Evolutionary conservation across 2,888 invertebrate species (phyloP), one percentile per base, ranked within the genome.

Genomic region (Lathronympha strigana): DNA sequence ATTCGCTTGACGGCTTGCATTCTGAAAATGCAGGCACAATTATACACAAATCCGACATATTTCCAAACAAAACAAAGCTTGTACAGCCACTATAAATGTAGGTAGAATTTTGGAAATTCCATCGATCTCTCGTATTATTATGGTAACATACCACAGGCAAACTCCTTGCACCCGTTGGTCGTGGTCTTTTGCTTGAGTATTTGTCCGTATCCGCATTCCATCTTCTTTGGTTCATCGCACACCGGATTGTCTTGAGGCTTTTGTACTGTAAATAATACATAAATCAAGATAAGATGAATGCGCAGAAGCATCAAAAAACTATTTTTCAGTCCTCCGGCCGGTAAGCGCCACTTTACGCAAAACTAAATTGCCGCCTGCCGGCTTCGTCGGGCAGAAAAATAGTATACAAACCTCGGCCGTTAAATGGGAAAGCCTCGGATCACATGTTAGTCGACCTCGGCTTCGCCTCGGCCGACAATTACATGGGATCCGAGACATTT

Each of bases 1-100:
- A 97, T 69, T 96, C 94, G 47, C 94, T 94, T 4, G 90, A 82
- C 0, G 96, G 95, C 76, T 94, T 94, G 77, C 97, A 97, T 87
- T 95, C 96, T 95, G 72, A 4, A 5, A 1, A 55, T 38, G 19
- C 53, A 23, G 13, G 17, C 0, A 38, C 11, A 13, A 33, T 33
- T 33, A 13, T 33, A 33, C 13, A 33, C 13, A 4, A 3, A 33
- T 4, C 13, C 3, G 11, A 13, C 33, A 33, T 6, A 33, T 13
- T 33, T 13, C 13, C 31, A 11, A 11, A 2, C 11, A 11, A 8
- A 31, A 31, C 13, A 13, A 33, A 13, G 13, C 33, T 33, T 33
- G 13, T 13, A 4, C 3, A 13, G 11, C 13, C 5, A 31, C 23
- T 25, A 6, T 25, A 49, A n/a, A n/a, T n/a, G n/a, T n/a, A n/a